A percentile compares a stretch with the other conserved stretches of the same genome.
phyloP scores from a whole-genome alignment of 2,113 vertebrate species.

The Oplegnathus fasciatus region DNA sequence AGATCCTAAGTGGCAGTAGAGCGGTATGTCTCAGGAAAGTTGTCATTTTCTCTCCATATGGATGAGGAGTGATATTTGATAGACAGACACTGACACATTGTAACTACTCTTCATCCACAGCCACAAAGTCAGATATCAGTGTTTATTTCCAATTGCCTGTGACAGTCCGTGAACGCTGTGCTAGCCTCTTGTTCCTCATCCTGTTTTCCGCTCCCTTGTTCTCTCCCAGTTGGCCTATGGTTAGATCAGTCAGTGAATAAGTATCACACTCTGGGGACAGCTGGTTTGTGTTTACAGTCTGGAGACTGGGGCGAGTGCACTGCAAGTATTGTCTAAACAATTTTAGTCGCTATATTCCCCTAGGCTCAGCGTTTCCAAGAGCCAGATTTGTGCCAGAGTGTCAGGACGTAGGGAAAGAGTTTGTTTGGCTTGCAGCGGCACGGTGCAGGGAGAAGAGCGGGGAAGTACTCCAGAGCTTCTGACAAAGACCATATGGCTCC shows the following conservation, averaged over 20 bases:
- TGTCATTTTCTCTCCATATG: slow-evolving; percentile 53
- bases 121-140: slow-evolving; percentile 57
- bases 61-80: slow-evolving; percentile 45
- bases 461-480: slow-evolving; percentile 52
- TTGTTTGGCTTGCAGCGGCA: slow-evolving; percentile 64
- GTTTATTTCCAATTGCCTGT: slow-evolving; percentile 66
- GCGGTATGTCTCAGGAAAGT: slow-evolving; percentile 35
- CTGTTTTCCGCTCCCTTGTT: slow-evolving; percentile 52
- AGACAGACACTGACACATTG: slow-evolving; percentile 48
- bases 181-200: slow-evolving; percentile 50
- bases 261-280: slow-evolving; percentile 74
- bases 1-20: slow-evolving; percentile 53
- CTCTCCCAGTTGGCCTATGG: slow-evolving; percentile 57
- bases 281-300: slow-evolving; percentile 80
- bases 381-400: slow-evolving; percentile 68
- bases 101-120: slow-evolving; percentile 47
- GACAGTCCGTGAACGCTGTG: slow-evolving; percentile 46
- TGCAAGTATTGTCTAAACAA: slow-evolving; percentile 79
- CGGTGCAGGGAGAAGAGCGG: slow-evolving; percentile 43
- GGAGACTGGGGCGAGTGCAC: slow-evolving; percentile 69
- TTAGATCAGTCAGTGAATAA: slow-evolving; percentile 72
- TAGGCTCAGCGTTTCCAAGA: slow-evolving; percentile 69
- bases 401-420: slow-evolving; percentile 57
- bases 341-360: slow-evolving; percentile 75
- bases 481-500: slow-evolving; percentile 72